These are phyloP conservation scores for Neodiprion lecontei DNA, from an alignment of 1,140 invertebrate genomes.

Conservation along the genomic window DNA sequence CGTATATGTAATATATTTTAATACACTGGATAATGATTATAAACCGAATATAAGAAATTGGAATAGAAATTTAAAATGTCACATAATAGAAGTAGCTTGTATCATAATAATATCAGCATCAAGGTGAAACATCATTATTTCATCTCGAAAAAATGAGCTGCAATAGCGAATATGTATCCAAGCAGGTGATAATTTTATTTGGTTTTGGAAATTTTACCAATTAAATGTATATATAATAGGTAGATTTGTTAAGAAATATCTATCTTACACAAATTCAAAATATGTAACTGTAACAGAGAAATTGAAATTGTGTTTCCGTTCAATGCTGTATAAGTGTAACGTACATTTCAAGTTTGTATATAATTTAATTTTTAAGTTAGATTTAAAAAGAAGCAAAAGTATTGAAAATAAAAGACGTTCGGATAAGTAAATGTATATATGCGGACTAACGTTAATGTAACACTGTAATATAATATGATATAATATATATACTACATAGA, in stretches of 20 bases:
- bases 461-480: conserved; percentile 11
- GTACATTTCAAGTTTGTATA: conserved; percentile 32
- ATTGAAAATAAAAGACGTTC: not conserved
- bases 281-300: conserved; percentile 12
- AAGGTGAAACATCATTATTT: no score
- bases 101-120: no score
- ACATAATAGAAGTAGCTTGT: no score
- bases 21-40: no score
- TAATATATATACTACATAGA: not conserved
- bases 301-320: conserved; percentile 11
- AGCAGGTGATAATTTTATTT: not conserved
- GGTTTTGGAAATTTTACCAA: conserved; percentile 5
- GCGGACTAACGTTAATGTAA: not conserved
- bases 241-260: conserved; percentile 10
- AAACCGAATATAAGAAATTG: no score
- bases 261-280: conserved; percentile 10
- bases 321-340: conserved; percentile 16
- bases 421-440: conserved; percentile 4
- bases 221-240: not conserved
- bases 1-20: not conserved
- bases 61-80: no score
- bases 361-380: conserved; percentile 29
- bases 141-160: not conserved
- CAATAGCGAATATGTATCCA: not conserved
- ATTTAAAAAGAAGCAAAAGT: conserved; percentile 3